Percentiles rank a stretch among this genome's conserved stretches.
These are phyloP conservation scores for Sturnira hondurensis DNA, from an alignment of 2,113 vertebrate genomes.

Conservation along the genomic window DNA sequence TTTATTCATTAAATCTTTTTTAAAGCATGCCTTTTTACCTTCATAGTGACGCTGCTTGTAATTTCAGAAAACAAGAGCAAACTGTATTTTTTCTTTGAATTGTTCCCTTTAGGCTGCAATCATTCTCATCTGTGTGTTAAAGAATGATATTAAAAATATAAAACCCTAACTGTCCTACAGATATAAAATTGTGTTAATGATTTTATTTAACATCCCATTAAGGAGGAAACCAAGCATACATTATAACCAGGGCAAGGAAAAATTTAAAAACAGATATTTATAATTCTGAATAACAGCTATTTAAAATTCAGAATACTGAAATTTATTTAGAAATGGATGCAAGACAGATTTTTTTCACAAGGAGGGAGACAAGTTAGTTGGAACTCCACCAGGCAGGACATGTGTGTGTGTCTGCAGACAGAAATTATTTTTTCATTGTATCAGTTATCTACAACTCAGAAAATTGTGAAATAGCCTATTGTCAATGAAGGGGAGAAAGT, in stretches of 20 bases:
- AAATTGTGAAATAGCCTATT: not conserved
- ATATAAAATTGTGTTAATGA: not conserved
- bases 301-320: not conserved
- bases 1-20: not conserved
- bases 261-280: not conserved
- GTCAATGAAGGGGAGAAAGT: not conserved
- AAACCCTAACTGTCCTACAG: not conserved
- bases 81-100: not conserved
- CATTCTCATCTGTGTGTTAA: not conserved
- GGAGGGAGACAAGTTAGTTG: not conserved
- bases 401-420: not conserved
- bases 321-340: not conserved
- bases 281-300: not conserved
- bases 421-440: not conserved
- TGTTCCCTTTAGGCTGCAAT: not conserved
- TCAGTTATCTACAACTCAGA: not conserved
- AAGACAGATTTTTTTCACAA: not conserved
- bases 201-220: not conserved
- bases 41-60: not conserved
- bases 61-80: not conserved
- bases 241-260: not conserved
- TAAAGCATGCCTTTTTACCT: not conserved
- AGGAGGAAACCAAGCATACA: not conserved
- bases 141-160: not conserved
- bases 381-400: not conserved